phyloP scores from a whole-genome alignment of 2,797 vertebrate genomes.

The Saxicola maurus region DNA sequence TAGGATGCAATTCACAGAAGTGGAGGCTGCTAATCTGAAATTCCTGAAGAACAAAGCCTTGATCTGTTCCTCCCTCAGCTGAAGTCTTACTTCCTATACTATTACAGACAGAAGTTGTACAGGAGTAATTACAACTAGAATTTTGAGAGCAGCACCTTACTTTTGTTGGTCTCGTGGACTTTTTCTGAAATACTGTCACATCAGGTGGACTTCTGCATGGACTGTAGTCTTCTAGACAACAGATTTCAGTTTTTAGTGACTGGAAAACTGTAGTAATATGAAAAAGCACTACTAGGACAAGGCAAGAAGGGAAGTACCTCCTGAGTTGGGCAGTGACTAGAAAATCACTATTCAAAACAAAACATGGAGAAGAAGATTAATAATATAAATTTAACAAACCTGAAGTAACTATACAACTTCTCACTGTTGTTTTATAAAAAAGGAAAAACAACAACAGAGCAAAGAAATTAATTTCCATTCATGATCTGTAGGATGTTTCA shows the following conservation, averaged over 20 bases:
- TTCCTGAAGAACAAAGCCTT: neutral
- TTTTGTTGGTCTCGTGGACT: fast-evolving
- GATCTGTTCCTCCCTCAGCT: neutral
- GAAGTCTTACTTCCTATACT: neutral
- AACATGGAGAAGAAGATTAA: neutral
- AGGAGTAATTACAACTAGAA: neutral
- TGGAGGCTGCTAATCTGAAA: neutral
- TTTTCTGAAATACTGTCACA: neutral
- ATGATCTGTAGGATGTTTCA: neutral
- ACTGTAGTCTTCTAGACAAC: neutral
- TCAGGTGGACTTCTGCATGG: neutral
- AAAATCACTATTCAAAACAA: neutral
- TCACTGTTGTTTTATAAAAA: neutral
- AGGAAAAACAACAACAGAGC: neutral
- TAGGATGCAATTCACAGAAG: neutral
- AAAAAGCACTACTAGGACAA: neutral
- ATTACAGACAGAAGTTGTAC: neutral
- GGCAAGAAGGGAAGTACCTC: neutral
- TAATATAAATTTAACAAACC: neutral
- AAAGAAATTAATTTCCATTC: neutral
- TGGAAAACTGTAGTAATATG: neutral
- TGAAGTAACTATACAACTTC: neutral
- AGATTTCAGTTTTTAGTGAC: neutral
- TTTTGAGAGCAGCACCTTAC: neutral
- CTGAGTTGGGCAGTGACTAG: neutral